Conservation (phyloP, 2,888 invertebrate species). For the Gymnocheta viridis region DNA sequence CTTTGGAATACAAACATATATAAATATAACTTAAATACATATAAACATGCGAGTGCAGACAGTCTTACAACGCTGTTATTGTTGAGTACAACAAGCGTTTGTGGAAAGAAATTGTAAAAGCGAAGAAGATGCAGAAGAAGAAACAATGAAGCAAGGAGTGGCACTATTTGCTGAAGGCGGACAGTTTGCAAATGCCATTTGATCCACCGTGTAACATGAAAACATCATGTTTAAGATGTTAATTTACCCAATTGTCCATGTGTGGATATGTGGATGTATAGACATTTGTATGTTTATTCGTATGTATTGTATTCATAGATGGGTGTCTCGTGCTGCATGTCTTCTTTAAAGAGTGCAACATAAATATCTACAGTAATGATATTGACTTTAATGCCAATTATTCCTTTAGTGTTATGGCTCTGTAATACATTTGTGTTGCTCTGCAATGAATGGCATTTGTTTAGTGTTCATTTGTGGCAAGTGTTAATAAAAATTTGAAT, state of each 20-base stretch:
- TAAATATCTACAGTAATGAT: constrained; percentile 49
- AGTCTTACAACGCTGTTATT: not conserved
- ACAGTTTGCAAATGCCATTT: constrained; percentile 66
- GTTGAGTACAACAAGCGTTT: constrained; percentile 11
- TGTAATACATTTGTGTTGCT: constrained; percentile 26
- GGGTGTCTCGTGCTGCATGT: constrained; percentile 60
- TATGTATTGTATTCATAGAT: not conserved
- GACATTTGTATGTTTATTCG: not conserved
- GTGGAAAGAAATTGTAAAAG: constrained; percentile 28
- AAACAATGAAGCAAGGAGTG: constrained; percentile 56
- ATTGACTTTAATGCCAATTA: constrained; percentile 57
- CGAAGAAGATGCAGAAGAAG: too few species aligned
- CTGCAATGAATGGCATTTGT: constrained; percentile 29
- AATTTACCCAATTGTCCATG: constrained; percentile 64
- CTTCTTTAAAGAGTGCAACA: constrained; percentile 47
- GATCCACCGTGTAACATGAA: constrained; percentile 64
- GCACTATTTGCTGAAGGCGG: constrained; percentile 69
- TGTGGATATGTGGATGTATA: not conserved
- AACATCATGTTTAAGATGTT: constrained; percentile 69
- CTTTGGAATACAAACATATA: constrained; percentile 10
- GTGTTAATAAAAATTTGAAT: constrained; percentile 38
- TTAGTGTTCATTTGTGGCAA: constrained; percentile 27
- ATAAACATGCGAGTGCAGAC: not conserved
- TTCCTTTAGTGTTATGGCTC: constrained; percentile 37
- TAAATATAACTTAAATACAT: not conserved